phyloP scores from a whole-genome alignment of 2,888 invertebrate genomes.

The Apamea sordens region DNA sequence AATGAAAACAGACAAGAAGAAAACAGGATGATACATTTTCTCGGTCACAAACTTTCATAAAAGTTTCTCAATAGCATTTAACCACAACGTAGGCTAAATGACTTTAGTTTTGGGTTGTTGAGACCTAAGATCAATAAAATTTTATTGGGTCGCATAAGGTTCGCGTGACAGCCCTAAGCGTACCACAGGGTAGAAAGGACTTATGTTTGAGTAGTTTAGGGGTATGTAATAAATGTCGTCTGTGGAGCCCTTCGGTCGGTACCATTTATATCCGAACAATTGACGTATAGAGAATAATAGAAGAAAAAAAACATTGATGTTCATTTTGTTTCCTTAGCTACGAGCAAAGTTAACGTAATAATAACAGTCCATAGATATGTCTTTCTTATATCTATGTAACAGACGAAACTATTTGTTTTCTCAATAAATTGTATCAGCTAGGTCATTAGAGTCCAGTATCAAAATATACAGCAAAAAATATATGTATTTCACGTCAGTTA shows the following conservation, averaged over 20 bases:
- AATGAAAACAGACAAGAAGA: conserved; percentile 8
- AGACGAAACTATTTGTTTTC: conserved; percentile 26
- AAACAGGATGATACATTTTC: conserved; percentile 33
- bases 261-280: conserved; percentile 22
- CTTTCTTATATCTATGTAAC: too few species aligned
- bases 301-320: conserved; percentile 23
- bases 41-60: conserved; percentile 41
- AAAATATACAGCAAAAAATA: neutral
- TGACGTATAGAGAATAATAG: conserved; percentile 26
- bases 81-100: conserved; percentile 55
- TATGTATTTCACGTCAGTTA: conserved; percentile 29
- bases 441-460: neutral
- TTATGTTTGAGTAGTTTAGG: conserved; percentile 41
- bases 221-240: conserved; percentile 50
- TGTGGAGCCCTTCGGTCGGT: conserved; percentile 10
- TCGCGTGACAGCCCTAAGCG: conserved; percentile 57
- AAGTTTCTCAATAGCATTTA: conserved; percentile 52
- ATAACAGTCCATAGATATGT: neutral
- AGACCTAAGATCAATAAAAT: conserved; percentile 64
- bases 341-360: neutral
- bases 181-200: conserved; percentile 41
- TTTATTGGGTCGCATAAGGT: conserved; percentile 63
- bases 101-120: conserved; percentile 62
- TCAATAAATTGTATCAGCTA: conserved; percentile 1
- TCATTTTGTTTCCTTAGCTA: conserved; percentile 1